Evolutionary conservation across 2,113 vertebrate species (phyloP).

Genomic region (Peromyscus polionotus): DNA sequence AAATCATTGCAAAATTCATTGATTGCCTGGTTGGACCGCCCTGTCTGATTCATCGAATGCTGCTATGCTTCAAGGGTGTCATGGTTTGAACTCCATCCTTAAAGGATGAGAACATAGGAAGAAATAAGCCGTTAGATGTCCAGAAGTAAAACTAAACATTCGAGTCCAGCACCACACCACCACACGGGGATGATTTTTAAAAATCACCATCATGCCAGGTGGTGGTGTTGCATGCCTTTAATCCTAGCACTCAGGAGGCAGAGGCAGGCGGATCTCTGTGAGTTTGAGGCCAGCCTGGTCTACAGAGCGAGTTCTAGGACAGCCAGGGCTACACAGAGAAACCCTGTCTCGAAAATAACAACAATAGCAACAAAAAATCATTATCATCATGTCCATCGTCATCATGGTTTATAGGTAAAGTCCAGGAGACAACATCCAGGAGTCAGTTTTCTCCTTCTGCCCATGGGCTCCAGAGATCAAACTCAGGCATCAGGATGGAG

Average conservation of each 20-base stretch:
- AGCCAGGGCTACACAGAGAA: too few relatives aligned
- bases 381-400: background rate
- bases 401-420: background rate
- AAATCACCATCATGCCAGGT: background rate
- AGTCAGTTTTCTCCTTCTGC: background rate
- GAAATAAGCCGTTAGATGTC: slow-evolving; percentile 16
- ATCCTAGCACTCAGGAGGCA: too few relatives aligned
- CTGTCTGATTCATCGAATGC: background rate
- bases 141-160: background rate
- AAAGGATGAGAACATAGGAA: slow-evolving; percentile 23
- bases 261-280: too few relatives aligned
- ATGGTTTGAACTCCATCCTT: background rate
- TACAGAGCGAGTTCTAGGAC: too few relatives aligned
- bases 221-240: too few relatives aligned
- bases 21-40: background rate
- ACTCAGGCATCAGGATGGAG: background rate
- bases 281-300: too few relatives aligned
- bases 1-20: background rate
- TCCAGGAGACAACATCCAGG: background rate
- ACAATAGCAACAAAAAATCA: too few relatives aligned
- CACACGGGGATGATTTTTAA: background rate
- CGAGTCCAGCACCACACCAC: background rate
- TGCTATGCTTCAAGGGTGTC: background rate
- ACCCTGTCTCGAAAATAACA: too few relatives aligned
- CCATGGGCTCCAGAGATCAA: background rate